Conservation (phyloP, 2,797 vertebrate genomes). For the Cirrhinus molitorella region DNA sequence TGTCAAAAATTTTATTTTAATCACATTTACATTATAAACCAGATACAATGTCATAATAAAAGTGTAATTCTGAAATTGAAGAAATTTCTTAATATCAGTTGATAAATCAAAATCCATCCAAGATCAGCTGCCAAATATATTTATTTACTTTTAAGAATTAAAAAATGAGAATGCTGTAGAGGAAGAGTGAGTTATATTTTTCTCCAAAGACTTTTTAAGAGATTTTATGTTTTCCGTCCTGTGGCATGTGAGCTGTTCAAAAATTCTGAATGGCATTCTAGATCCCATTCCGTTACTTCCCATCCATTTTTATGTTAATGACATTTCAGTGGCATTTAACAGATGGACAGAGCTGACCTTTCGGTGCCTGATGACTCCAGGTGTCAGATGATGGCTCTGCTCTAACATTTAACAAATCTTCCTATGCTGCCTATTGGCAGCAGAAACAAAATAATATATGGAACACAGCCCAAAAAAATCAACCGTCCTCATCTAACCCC, state of each 20-base stretch:
- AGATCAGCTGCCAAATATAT: no score
- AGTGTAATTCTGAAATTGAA: no score
- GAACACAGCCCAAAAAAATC: constrained; percentile 49
- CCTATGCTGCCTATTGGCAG: constrained; percentile 28
- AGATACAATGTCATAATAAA: no score
- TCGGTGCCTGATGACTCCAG: constrained; percentile 29
- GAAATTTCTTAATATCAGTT: no score
- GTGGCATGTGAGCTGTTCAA: background rate
- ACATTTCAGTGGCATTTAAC: constrained; percentile 52
- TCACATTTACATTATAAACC: no score
- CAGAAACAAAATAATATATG: constrained; percentile 33
- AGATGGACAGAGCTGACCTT: constrained; percentile 26
- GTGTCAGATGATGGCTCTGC: constrained; percentile 36
- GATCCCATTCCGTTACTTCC: constrained; percentile 4
- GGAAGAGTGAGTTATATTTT: background rate
- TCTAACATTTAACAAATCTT: constrained; percentile 53
- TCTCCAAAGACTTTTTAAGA: background rate
- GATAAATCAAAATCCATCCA: no score
- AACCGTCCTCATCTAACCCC: constrained; percentile 30
- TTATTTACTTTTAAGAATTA: background rate
- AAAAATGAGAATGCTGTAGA: background rate
- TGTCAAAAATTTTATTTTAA: no score
- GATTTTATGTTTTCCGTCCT: background rate
- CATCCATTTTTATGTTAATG: constrained; percentile 48
- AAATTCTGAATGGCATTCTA: background rate